Evolutionary conservation across 2,113 vertebrate genomes (phyloP).

Genomic region (Raja brachyura): DNA sequence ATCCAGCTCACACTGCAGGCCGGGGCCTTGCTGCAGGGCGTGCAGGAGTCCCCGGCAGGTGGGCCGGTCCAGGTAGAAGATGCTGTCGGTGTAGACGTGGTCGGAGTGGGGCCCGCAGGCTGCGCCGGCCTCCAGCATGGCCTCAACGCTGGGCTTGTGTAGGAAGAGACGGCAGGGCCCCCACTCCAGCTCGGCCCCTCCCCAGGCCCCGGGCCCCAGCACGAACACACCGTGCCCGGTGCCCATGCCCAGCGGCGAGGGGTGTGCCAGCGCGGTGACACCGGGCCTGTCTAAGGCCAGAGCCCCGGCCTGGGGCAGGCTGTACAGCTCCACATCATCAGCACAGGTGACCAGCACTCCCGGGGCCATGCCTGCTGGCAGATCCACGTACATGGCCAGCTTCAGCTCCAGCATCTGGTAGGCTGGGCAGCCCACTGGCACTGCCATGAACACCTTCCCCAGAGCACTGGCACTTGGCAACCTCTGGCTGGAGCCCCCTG

Average conservation of each 20-base stretch:
- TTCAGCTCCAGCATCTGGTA: constrained; percentile 95
- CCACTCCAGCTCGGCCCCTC: constrained; percentile 57
- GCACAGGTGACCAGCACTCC: constrained; percentile 79
- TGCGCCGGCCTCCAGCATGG: constrained; percentile 64
- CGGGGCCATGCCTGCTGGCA: constrained; percentile 75
- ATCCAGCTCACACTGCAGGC: constrained; percentile 78
- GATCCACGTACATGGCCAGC: constrained; percentile 84
- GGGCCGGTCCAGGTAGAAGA: constrained; percentile 73
- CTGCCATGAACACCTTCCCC: constrained; percentile 82
- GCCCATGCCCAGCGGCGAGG: constrained; percentile 67
- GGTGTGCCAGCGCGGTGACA: constrained; percentile 84
- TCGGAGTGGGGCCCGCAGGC: constrained; percentile 51
- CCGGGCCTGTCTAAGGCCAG: constrained; percentile 71
- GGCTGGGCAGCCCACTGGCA: constrained; percentile 73
- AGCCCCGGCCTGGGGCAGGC: constrained; percentile 45
- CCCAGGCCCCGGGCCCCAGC: constrained; percentile 50
- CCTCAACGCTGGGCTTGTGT: constrained; percentile 75
- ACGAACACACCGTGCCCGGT: constrained; percentile 88
- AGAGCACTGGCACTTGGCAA: constrained; percentile 81
- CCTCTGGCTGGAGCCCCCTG: constrained; percentile 88
- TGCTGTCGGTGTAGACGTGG: constrained; percentile 84
- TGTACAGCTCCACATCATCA: constrained; percentile 89
- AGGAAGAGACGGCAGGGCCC: constrained; percentile 65
- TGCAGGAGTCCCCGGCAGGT: constrained; percentile 53
- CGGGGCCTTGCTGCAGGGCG: constrained; percentile 62